A percentile compares a stretch with the other conserved stretches of the same genome.
phyloP scores from a whole-genome alignment of 2,113 vertebrate species.

The Patagioenas fasciata region DNA sequence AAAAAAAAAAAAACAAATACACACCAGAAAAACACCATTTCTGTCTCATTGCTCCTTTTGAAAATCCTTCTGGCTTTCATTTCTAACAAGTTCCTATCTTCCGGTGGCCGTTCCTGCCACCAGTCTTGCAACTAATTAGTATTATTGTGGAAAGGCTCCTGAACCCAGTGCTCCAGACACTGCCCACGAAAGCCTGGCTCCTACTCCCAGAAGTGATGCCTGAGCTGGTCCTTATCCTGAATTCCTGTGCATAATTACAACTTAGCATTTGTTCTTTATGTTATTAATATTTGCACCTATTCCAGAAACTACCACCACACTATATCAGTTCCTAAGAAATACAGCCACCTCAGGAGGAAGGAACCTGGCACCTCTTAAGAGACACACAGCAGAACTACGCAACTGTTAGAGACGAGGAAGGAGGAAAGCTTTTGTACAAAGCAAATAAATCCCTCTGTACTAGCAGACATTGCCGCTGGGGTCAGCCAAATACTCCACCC shows the following conservation, averaged over 20 bases:
- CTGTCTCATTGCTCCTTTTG: neutral
- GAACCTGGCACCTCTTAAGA: neutral
- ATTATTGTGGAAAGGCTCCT: neutral
- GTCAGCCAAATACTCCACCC: neutral
- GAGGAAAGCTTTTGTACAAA: neutral
- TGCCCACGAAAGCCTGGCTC: neutral
- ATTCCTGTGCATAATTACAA: neutral
- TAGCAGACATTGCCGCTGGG: neutral
- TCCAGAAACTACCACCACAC: neutral
- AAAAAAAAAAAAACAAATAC: neutral
- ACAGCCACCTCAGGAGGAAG: neutral
- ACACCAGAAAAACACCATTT: accelerated
- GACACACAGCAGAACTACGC: neutral
- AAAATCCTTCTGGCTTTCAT: neutral
- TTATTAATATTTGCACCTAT: neutral
- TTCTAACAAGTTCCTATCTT: neutral
- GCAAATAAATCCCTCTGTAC: neutral
- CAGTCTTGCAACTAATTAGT: neutral
- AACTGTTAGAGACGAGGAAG: neutral
- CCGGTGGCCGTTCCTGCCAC: neutral
- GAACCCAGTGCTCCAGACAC: neutral
- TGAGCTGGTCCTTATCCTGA: neutral
- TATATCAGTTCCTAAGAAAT: neutral
- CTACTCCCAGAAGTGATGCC: neutral
- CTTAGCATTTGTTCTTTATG: neutral